These are phyloP conservation scores for Herminia tarsipennalis DNA, from an alignment of 2,888 invertebrate genomes.

Conservation along the genomic window DNA sequence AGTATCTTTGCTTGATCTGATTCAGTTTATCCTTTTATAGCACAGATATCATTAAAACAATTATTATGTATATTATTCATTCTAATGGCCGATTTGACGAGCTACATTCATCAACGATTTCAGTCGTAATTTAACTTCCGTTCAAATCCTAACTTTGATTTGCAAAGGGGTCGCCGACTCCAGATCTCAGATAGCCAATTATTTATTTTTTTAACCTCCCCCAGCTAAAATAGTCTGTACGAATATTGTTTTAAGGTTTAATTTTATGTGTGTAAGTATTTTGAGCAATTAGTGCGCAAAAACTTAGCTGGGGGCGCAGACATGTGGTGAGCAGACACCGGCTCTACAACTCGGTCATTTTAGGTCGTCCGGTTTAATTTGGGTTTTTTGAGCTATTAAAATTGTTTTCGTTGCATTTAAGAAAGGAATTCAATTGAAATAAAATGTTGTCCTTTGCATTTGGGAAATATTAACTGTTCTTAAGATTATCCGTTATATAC, in stretches of 20 bases:
- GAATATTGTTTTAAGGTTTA: neutral
- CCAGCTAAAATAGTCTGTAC: constrained; percentile 5
- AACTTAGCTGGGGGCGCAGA: constrained; percentile 47
- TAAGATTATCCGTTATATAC: too few relatives aligned
- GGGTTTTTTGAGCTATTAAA: constrained; percentile 7
- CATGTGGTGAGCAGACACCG: constrained; percentile 47
- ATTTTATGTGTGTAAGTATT: constrained; percentile 8
- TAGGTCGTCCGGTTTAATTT: constrained; percentile 7
- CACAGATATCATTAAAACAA: too few relatives aligned
- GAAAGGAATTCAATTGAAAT: too few relatives aligned
- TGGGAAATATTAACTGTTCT: too few relatives aligned
- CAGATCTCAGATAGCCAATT: constrained; percentile 1
- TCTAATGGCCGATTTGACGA: too few relatives aligned
- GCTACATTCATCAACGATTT: too few relatives aligned
- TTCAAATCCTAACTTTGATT: constrained; percentile 9
- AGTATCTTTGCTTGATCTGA: too few relatives aligned
- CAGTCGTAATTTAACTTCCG: too few relatives aligned
- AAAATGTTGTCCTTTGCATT: too few relatives aligned
- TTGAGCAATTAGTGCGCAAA: constrained; percentile 37
- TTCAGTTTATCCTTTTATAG: too few relatives aligned
- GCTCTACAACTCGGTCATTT: constrained; percentile 14
- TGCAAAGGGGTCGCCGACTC: constrained; percentile 5
- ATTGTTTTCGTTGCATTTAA: too few relatives aligned
- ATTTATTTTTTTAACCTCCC: neutral
- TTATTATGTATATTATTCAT: too few relatives aligned